Evolutionary conservation across 2,797 vertebrate genomes (phyloP).

Genomic region (Muscicapa comitata): DNA sequence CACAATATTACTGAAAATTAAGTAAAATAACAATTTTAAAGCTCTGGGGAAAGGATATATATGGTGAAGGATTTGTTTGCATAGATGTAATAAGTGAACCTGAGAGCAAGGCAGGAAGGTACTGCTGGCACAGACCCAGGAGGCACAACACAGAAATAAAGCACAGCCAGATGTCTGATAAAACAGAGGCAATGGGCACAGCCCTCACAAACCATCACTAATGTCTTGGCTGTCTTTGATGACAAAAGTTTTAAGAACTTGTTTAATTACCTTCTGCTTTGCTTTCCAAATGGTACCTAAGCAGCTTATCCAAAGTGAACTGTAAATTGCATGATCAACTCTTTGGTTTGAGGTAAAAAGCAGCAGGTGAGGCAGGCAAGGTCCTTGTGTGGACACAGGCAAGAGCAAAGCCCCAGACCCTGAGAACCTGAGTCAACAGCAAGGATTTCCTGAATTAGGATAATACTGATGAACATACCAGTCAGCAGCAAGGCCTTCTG

Average conservation of each 20-base stretch:
- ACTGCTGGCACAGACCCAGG: neutral
- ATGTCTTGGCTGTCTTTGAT: neutral
- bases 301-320: neutral
- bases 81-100: neutral
- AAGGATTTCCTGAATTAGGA: neutral
- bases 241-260: neutral
- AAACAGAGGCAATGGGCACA: neutral
- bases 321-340: neutral
- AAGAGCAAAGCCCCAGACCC: neutral
- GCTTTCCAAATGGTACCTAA: neutral
- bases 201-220: neutral
- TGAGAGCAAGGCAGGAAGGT: neutral
- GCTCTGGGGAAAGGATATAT: neutral
- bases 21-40: neutral
- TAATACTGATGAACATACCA: fast-evolving
- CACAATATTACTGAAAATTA: neutral
- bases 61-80: neutral
- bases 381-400: neutral
- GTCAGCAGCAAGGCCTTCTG: neutral
- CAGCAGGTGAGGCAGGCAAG: neutral
- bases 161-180: neutral
- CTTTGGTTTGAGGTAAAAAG: neutral
- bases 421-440: neutral
- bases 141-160: neutral
- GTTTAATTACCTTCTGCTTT: neutral